Evolutionary conservation across 2,888 invertebrate genomes (phyloP).

Genomic region (Clusia tigrina): DNA sequence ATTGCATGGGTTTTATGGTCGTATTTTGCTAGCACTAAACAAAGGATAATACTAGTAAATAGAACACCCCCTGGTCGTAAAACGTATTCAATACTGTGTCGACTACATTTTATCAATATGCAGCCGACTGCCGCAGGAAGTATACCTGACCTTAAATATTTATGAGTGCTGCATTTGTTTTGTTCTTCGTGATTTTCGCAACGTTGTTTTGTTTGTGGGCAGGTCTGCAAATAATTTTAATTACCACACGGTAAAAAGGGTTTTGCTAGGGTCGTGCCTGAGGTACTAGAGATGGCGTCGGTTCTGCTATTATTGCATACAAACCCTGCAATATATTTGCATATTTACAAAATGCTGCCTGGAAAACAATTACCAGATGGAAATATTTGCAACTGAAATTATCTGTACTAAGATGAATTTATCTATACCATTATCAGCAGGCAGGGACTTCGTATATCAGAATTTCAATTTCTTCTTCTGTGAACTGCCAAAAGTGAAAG

Average conservation of each 20-base stretch:
- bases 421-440: too few species aligned
- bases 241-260: constrained; percentile 33
- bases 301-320: background rate
- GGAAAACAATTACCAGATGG: background rate
- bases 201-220: constrained; percentile 40
- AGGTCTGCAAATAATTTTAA: constrained; percentile 41
- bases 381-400: too few species aligned
- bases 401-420: too few species aligned
- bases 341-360: background rate
- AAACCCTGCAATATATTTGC: background rate
- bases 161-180: background rate
- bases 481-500: too few species aligned
- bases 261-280: constrained; percentile 15
- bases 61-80: constrained; percentile 40
- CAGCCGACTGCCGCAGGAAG: background rate
- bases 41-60: constrained; percentile 37
- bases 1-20: too few species aligned
- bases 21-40: too few species aligned
- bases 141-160: background rate
- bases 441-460: too few species aligned
- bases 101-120: background rate
- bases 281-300: background rate
- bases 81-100: constrained; percentile 10
- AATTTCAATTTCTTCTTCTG: too few species aligned
- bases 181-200: constrained; percentile 26